phyloP scores from a whole-genome alignment of 2,888 invertebrate genomes.

The Cheilosia urbana region DNA sequence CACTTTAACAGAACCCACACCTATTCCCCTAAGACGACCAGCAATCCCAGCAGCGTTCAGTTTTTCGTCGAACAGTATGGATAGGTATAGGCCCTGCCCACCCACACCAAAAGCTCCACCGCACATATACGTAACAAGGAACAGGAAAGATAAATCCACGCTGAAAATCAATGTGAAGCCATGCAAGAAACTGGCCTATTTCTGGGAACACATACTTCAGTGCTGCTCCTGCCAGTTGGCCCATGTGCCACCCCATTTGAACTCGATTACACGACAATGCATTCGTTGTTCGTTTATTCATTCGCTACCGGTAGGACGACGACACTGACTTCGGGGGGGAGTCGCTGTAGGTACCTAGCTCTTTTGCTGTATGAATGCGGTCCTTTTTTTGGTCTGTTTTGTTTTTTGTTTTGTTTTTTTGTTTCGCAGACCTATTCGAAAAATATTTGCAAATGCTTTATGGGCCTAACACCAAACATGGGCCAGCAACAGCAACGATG shows the following conservation, averaged over 20 bases:
- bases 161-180: conserved; percentile 66
- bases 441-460: conserved; percentile 68
- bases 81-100: not conserved
- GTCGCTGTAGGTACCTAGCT: not conserved
- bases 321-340: not conserved
- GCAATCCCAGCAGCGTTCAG: conserved; percentile 44
- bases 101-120: conserved; percentile 24
- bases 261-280: conserved; percentile 73
- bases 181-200: conserved; percentile 72
- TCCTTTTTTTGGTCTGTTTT: conserved; percentile 10
- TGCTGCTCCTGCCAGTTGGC: conserved; percentile 37
- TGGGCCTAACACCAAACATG: conserved; percentile 38
- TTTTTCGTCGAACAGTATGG: conserved; percentile 41
- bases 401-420: not conserved
- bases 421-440: conserved; percentile 44
- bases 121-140: conserved; percentile 42
- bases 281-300: conserved; percentile 60
- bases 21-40: conserved; percentile 28
- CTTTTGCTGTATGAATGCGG: not conserved
- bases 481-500: conserved; percentile 17
- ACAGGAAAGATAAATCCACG: conserved; percentile 62
- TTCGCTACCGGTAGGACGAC: conserved; percentile 27
- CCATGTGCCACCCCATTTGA: conserved; percentile 45
- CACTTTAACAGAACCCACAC: conserved; percentile 28
- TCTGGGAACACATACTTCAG: conserved; percentile 61